A percentile compares a stretch with the other conserved stretches of the same genome.
Evolutionary conservation across 1,140 invertebrate genomes (phyloP).

Genomic region (Pseudomyrmex gracilis): DNA sequence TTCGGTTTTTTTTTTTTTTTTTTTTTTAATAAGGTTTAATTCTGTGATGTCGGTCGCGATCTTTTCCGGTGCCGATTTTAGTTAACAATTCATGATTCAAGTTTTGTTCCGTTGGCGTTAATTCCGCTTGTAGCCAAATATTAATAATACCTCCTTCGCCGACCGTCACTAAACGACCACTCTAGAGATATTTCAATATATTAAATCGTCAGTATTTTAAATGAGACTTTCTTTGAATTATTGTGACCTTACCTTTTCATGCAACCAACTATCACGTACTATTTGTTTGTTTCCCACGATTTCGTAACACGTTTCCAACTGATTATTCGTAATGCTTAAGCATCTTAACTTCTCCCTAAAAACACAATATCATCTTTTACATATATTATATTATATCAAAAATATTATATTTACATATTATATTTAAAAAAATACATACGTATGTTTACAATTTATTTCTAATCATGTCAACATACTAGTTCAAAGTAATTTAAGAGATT

Average conservation of each 20-base stretch:
- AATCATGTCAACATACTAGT: too few species aligned
- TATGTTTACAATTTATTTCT: background rate
- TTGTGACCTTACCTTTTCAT: conserved; percentile 85
- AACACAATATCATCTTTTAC: conserved; percentile 64
- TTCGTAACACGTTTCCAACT: conserved; percentile 86
- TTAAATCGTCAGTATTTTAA: conserved; percentile 20
- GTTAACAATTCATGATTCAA: conserved; percentile 71
- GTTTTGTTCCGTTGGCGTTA: conserved; percentile 49
- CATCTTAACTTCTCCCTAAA: conserved; percentile 86
- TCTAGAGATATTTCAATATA: conserved; percentile 79
- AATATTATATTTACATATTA: conserved; percentile 23
- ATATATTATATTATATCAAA: conserved; percentile 22
- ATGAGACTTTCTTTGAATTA: conserved; percentile 1
- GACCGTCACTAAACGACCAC: conserved; percentile 87
- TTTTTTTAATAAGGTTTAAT: conserved; percentile 80
- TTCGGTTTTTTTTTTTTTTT: conserved; percentile 51
- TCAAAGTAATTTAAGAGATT: too few species aligned
- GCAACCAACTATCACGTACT: conserved; percentile 88
- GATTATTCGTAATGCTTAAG: conserved; percentile 85
- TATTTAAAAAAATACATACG: background rate
- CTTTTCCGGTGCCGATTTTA: conserved; percentile 78
- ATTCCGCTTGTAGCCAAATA: conserved; percentile 86
- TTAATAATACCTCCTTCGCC: conserved; percentile 89
- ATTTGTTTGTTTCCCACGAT: conserved; percentile 89
- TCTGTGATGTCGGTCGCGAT: conserved; percentile 78